Evolutionary conservation across 64 coral and sea anemone species (phyloP).

Genomic region (Pocillopora damicornis): DNA sequence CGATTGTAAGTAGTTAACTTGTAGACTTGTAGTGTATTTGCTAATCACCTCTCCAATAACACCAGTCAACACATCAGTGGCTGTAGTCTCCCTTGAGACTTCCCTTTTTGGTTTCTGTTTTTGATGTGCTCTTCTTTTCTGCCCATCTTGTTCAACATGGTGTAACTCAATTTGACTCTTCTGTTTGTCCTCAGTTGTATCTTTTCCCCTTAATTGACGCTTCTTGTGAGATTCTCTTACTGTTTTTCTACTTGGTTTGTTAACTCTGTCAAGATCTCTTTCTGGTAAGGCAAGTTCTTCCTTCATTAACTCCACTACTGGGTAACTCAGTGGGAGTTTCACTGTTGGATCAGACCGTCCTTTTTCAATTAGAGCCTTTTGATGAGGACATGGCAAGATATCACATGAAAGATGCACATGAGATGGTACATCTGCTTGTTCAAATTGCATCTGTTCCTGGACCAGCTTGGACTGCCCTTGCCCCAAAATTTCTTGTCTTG

Average conservation of each 20-base stretch:
- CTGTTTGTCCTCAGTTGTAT: neutral
- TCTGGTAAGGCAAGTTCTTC: neutral
- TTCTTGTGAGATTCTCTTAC: neutral
- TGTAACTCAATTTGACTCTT: neutral
- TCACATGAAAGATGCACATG: slow-evolving; percentile 69
- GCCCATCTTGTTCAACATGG: neutral
- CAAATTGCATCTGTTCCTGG: neutral
- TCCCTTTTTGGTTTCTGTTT: slow-evolving; percentile 1
- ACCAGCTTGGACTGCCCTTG: too few species aligned
- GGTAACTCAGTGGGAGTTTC: slow-evolving; percentile 2
- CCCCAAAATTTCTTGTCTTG: neutral
- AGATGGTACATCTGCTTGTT: slow-evolving; percentile 3
- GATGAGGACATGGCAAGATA: slow-evolving; percentile 59
- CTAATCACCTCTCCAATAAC: slow-evolving; percentile 30
- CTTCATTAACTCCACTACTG: neutral
- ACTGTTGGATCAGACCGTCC: neutral
- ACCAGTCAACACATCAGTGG: neutral
- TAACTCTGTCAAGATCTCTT: neutral
- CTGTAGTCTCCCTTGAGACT: neutral
- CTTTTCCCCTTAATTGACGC: neutral
- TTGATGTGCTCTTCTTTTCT: neutral
- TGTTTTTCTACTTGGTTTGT: neutral
- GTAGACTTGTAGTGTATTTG: too few species aligned
- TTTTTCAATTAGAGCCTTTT: slow-evolving; percentile 34
- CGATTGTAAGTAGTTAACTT: too few species aligned